Evolutionary conservation across 2,888 invertebrate genomes (phyloP).

Genomic region (Lysandra bellargus): DNA sequence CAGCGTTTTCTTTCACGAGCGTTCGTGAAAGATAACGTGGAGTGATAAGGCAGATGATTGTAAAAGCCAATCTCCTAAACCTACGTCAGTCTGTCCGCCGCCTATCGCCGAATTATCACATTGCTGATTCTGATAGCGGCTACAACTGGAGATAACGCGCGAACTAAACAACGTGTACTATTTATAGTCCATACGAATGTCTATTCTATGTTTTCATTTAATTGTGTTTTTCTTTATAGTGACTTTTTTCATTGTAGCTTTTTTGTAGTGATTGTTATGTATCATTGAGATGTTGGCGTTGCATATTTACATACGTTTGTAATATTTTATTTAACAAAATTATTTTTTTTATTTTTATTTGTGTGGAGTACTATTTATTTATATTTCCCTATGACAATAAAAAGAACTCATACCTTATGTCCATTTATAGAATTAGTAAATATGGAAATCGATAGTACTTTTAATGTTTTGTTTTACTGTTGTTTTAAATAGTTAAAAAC

Average conservation of each 20-base stretch:
- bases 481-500: too few species aligned
- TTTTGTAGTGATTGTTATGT: background rate
- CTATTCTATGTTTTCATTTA: too few species aligned
- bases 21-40: background rate
- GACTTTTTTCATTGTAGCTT: background rate
- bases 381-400: too few species aligned
- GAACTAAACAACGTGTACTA: background rate
- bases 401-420: too few species aligned
- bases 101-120: background rate
- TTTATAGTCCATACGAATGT: background rate
- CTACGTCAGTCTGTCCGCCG: background rate
- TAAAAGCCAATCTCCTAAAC: background rate
- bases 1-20: too few species aligned
- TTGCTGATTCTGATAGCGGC: background rate
- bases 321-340: too few species aligned
- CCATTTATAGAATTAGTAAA: too few species aligned
- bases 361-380: too few species aligned
- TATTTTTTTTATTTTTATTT: too few species aligned
- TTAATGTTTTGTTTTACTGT: too few species aligned
- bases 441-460: too few species aligned
- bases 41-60: background rate
- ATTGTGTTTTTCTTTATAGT: background rate
- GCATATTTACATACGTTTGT: too few species aligned
- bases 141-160: slow-evolving; percentile 8
- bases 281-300: background rate